These are phyloP conservation scores for Prionace glauca DNA, from an alignment of 2,797 vertebrate genomes.

Conservation along the genomic window DNA sequence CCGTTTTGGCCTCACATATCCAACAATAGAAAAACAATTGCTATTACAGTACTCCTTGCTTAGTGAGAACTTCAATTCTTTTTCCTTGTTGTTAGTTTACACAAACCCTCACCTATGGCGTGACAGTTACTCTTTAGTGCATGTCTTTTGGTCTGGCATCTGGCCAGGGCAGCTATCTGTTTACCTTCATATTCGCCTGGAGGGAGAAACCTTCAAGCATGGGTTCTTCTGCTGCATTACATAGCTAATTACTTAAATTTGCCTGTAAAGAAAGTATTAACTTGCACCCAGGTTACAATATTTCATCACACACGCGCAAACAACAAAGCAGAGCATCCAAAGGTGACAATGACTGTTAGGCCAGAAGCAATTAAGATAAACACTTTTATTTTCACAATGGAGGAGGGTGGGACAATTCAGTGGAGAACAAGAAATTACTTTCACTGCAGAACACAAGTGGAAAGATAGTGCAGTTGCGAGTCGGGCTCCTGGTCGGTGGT, in stretches of 20 bases:
- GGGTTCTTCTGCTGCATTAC: slow-evolving; percentile 18
- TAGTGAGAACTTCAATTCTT: neutral
- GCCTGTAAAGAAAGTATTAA: slow-evolving; percentile 13
- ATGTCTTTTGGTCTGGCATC: slow-evolving; percentile 32
- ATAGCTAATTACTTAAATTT: slow-evolving; percentile 35
- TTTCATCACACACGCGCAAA: slow-evolving; percentile 7
- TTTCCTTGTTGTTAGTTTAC: neutral
- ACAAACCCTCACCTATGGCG: neutral
- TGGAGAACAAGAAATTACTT: neutral
- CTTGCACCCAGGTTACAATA: slow-evolving; percentile 22
- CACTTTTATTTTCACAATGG: neutral
- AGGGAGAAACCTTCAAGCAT: slow-evolving; percentile 18
- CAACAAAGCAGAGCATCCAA: neutral
- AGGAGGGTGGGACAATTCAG: neutral
- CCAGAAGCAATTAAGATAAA: neutral
- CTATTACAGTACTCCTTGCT: neutral
- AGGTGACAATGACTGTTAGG: neutral
- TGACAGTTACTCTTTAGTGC: slow-evolving; percentile 30
- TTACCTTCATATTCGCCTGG: slow-evolving; percentile 28
- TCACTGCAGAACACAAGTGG: neutral
- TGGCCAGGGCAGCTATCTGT: slow-evolving; percentile 1
- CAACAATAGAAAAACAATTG: neutral
- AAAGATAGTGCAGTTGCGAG: no score
- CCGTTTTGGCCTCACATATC: neutral
- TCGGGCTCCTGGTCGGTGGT: neutral